Conservation (phyloP, 1,140 invertebrate species). For the Asobara japonica region DNA sequence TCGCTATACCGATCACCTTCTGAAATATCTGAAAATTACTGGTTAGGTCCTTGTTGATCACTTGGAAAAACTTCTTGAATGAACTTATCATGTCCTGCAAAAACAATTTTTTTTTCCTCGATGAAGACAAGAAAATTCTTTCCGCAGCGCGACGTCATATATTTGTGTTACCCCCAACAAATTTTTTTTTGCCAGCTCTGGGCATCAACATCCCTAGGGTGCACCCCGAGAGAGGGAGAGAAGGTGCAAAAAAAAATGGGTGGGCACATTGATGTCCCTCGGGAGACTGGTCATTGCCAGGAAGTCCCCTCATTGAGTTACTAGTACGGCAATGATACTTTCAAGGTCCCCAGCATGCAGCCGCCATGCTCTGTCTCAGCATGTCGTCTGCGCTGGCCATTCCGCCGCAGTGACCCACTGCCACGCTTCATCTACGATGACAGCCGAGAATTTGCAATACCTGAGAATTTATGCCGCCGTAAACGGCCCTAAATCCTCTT, state of each 20-base stretch:
- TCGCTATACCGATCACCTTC: too few relatives aligned
- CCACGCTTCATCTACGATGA: conserved; percentile 1
- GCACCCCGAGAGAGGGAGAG: not conserved
- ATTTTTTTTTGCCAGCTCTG: too few relatives aligned
- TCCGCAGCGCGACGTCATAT: not conserved
- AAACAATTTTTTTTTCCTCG: too few relatives aligned
- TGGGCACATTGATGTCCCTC: not conserved
- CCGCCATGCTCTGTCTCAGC: not conserved
- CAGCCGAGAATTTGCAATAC: not conserved
- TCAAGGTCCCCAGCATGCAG: not conserved
- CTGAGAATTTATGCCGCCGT: too few relatives aligned
- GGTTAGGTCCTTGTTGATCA: too few relatives aligned
- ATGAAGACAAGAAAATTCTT: too few relatives aligned
- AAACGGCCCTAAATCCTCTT: not conserved
- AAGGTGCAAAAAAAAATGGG: not conserved
- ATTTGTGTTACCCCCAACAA: too few relatives aligned
- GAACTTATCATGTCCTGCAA: too few relatives aligned
- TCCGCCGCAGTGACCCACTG: not conserved
- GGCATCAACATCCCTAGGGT: too few relatives aligned
- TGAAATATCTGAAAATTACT: too few relatives aligned
- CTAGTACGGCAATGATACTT: not conserved
- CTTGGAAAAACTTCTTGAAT: too few relatives aligned
- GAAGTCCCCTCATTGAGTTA: not conserved
- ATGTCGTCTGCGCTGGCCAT: not conserved
- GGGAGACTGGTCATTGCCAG: not conserved